Evolutionary conservation across 1,140 invertebrate species (phyloP), one percentile per base, ranked within the genome.

Genomic region (Macrobrachium rosenbergii): DNA sequence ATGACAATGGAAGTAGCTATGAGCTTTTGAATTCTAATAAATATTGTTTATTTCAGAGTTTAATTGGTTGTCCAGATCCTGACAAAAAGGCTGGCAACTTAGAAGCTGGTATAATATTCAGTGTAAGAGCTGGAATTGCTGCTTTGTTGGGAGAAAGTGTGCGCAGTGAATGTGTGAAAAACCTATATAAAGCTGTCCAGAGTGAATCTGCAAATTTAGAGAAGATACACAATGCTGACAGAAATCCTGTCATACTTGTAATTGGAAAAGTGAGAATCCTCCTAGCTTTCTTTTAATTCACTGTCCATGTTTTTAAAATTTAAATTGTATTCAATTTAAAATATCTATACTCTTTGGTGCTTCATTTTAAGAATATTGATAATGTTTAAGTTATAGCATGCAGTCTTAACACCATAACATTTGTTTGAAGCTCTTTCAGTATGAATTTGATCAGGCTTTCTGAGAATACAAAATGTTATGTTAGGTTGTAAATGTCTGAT

Each of bases 221-320:
- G 21, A 45, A 59, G 37, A 37, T 85, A 10, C 83, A 76, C 8
- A 63, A 73, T 23, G 82, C 89, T 28, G 28, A 75, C n/a, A 86
- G 90, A 23, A 86, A 89, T 79, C 91, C 91, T 43, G 88, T 92
- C 11, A 90, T 92, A 60, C 88, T 92, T 0, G 82, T 92, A 19
- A 83, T 92, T 21, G 91, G 92, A 83, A 91, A 91, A 90, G 91
- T 92, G 28, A 37, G 28, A 86, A 63, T 88, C 58, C 23, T 79
- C n/a, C 17, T 43, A 67, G 23, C 21, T 79, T 19, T 45, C 23
- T 37, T 37, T 37, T 37, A 37, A 37, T 37, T 37, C 28, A 37
- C 28, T 37, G 28, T 37, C 28, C 28, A 37, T 37, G 28, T 37
- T 37, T 37, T 37, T 37, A 37, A 37, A 37, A 37, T 37, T 37